These are phyloP conservation scores for Deladenus siricidicola DNA, from an alignment of 2,888 invertebrate species.

Conservation along the genomic window DNA sequence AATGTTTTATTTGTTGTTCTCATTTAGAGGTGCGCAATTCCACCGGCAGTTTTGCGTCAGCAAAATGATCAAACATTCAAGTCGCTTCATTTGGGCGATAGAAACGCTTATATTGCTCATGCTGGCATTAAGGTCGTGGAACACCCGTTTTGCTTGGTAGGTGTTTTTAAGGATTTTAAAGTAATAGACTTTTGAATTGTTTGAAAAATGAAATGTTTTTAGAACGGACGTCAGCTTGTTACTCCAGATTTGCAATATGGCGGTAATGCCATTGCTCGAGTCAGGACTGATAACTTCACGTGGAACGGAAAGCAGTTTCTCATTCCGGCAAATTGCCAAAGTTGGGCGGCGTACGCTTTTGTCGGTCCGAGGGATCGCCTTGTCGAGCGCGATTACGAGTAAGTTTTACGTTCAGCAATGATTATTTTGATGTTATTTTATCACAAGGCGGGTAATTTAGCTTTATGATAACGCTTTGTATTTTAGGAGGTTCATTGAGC, in stretches of 20 bases:
- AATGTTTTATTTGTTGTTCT: not conserved
- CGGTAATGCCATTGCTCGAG: not conserved
- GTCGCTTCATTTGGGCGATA: constrained; percentile 12
- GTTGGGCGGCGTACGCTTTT: constrained; percentile 14
- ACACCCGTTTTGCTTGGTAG: constrained; percentile 6
- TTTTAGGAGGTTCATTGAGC: constrained; percentile 2
- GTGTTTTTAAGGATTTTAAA: not conserved
- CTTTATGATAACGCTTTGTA: not conserved
- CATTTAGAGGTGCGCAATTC: constrained; percentile 17
- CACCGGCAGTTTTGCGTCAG: constrained; percentile 2
- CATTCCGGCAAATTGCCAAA: constrained; percentile 1
- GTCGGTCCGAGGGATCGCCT: constrained; percentile 2
- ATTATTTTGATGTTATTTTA: not conserved
- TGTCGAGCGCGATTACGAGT: not conserved
- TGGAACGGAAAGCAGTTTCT: constrained; percentile 7
- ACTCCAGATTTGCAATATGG: constrained; percentile 12
- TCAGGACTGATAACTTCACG: not conserved
- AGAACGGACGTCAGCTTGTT: constrained; percentile 6
- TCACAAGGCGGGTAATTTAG: not conserved
- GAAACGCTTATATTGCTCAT: constrained; percentile 1
- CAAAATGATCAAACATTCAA: constrained; percentile 8
- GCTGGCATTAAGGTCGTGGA: constrained; percentile 4
- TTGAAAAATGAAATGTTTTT: not conserved
- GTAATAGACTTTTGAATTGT: constrained; percentile 1
- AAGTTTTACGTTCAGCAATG: not conserved